Conservation (phyloP, 2,797 vertebrate genomes). For the Falco concolor region DNA sequence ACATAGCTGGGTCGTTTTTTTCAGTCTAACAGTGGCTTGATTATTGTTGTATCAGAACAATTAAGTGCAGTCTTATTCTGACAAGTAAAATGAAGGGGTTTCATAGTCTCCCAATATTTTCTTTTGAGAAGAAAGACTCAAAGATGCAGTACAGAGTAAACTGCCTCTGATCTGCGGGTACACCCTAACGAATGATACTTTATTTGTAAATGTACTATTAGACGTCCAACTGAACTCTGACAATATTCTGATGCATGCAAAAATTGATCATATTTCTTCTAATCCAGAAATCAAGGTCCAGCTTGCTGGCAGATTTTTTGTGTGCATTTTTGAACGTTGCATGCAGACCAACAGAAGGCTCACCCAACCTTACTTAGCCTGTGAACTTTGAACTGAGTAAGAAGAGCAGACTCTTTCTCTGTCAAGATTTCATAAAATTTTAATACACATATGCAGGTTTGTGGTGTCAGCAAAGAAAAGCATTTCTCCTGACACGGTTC, state of each 20-base stretch:
- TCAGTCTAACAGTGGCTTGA: neutral
- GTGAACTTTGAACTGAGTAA: constrained; percentile 1
- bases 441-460: constrained; percentile 5
- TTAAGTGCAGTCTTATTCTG: neutral
- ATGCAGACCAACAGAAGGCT: neutral
- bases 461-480: neutral
- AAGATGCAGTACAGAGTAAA: neutral
- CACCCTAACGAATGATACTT: neutral
- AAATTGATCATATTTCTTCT: neutral
- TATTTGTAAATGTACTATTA: neutral
- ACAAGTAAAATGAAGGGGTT: neutral
- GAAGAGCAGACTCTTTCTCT: neutral
- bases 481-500: neutral
- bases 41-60: neutral
- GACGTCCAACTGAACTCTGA: neutral
- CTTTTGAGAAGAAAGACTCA: neutral
- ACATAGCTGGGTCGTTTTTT: neutral
- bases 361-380: neutral
- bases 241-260: neutral
- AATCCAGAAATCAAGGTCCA: neutral
- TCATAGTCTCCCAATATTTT: neutral
- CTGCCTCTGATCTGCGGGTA: neutral
- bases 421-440: constrained; percentile 40
- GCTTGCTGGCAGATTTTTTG: neutral
- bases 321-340: neutral